These are phyloP conservation scores for Oscheius sp. DNA, from an alignment of 2,888 invertebrate genomes.

Conservation along the genomic window DNA sequence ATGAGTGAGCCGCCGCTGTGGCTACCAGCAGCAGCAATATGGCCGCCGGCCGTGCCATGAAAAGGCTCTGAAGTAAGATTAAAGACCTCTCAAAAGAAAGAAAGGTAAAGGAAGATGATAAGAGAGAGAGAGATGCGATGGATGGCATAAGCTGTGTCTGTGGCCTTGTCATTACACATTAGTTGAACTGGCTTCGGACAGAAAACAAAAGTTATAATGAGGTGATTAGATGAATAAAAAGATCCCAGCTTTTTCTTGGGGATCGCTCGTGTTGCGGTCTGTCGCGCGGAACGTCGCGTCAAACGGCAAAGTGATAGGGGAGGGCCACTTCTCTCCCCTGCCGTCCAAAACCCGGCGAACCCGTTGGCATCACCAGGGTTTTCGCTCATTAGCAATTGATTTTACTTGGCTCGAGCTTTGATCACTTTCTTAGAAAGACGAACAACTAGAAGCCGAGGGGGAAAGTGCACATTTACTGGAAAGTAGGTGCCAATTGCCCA, in stretches of 20 bases:
- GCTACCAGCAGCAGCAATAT: slow-evolving; percentile 10
- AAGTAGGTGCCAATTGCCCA: too few relatives aligned
- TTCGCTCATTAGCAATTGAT: slow-evolving; percentile 1
- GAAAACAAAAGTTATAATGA: background rate
- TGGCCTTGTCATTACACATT: background rate
- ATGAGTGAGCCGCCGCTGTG: slow-evolving; percentile 15
- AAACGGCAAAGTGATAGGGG: slow-evolving; percentile 18
- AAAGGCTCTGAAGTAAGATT: too few relatives aligned
- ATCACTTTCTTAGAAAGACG: background rate
- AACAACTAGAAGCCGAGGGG: background rate
- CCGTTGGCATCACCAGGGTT: background rate
- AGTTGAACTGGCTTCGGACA: background rate
- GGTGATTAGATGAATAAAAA: background rate
- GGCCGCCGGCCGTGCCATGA: slow-evolving; percentile 15
- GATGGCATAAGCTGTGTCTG: background rate
- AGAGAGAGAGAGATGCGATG: background rate
- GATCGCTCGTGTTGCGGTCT: background rate
- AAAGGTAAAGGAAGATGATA: background rate
- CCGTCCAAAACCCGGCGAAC: background rate
- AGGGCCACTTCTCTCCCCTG: background rate
- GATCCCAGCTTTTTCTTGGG: background rate
- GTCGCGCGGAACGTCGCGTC: background rate
- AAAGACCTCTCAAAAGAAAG: background rate
- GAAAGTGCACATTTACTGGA: too few relatives aligned
- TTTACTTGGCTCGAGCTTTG: background rate